Percentiles rank a stretch among this genome's conserved stretches.
Conservation (phyloP, 2,888 invertebrate genomes). For the Elmis aenea region DNA sequence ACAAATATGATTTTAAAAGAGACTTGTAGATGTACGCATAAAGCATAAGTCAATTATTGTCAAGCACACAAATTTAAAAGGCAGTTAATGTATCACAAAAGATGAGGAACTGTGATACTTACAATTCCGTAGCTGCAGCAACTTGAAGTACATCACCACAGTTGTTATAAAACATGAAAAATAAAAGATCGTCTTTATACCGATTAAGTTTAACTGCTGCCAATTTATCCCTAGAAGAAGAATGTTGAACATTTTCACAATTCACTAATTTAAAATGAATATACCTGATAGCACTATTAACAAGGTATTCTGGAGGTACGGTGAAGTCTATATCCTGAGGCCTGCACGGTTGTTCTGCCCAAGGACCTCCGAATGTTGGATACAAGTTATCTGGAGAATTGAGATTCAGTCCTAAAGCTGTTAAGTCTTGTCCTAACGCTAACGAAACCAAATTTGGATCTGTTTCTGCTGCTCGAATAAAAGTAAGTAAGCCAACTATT, state of each 20-base stretch:
- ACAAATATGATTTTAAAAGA: too few relatives aligned
- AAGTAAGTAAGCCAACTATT: conserved; percentile 96
- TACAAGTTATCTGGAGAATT: conserved; percentile 97
- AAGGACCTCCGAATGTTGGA: conserved; percentile 98
- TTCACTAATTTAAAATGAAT: conserved; percentile 2
- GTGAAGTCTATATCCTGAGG: conserved; percentile 98
- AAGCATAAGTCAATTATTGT: too few relatives aligned
- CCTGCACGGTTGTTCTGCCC: conserved; percentile 96
- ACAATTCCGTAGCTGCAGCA: conserved; percentile 96
- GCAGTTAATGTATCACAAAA: too few relatives aligned
- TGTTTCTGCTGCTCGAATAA: conserved; percentile 95
- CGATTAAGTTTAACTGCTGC: conserved; percentile 93
- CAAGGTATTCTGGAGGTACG: conserved; percentile 97
- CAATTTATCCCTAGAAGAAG: conserved; percentile 72
- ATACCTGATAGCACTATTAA: conserved; percentile 86
- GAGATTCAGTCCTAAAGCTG: conserved; percentile 95
- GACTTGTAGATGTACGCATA: too few relatives aligned
- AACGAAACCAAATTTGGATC: conserved; percentile 95
- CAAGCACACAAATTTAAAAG: too few relatives aligned
- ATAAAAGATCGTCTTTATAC: conserved; percentile 97
- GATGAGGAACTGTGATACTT: too few relatives aligned
- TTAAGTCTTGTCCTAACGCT: conserved; percentile 96
- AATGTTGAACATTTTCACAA: neutral
- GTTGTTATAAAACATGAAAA: conserved; percentile 99
- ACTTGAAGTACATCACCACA: conserved; percentile 97